Evolutionary conservation across 1,140 invertebrate genomes (phyloP).

Genomic region (Drosophila repletoides): DNA sequence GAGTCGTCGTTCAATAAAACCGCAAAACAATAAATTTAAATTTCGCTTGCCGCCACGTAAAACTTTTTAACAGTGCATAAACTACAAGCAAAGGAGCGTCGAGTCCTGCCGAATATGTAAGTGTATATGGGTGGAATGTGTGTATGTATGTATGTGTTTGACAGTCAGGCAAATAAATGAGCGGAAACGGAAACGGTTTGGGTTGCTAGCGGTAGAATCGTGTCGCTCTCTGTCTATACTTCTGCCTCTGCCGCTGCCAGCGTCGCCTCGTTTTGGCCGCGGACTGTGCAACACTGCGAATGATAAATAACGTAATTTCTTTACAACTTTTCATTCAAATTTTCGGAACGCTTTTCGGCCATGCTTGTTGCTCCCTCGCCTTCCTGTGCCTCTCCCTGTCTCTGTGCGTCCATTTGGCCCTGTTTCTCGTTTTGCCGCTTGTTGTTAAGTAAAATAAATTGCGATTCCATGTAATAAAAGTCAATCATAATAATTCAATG

Average conservation of each 20-base stretch:
- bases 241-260: background rate
- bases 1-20: constrained; percentile 51
- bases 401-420: background rate
- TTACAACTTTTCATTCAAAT: constrained; percentile 77
- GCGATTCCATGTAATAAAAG: constrained; percentile 79
- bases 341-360: constrained; percentile 59
- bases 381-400: background rate
- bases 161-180: constrained; percentile 74
- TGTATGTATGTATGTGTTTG: constrained; percentile 49
- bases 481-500: constrained; percentile 81
- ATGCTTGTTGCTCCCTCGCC: constrained; percentile 40
- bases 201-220: constrained; percentile 15
- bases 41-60: constrained; percentile 55
- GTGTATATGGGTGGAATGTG: background rate
- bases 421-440: constrained; percentile 24
- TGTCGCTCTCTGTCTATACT: background rate
- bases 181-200: constrained; percentile 74
- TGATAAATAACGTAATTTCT: constrained; percentile 80
- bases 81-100: constrained; percentile 40
- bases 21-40: constrained; percentile 80
- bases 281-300: constrained; percentile 48
- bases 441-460: constrained; percentile 81
- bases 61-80: constrained; percentile 70
- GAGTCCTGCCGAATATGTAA: background rate
- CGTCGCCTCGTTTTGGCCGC: constrained; percentile 5